Conservation (phyloP, 2,888 invertebrate genomes). For the Cataglyphis livida region DNA sequence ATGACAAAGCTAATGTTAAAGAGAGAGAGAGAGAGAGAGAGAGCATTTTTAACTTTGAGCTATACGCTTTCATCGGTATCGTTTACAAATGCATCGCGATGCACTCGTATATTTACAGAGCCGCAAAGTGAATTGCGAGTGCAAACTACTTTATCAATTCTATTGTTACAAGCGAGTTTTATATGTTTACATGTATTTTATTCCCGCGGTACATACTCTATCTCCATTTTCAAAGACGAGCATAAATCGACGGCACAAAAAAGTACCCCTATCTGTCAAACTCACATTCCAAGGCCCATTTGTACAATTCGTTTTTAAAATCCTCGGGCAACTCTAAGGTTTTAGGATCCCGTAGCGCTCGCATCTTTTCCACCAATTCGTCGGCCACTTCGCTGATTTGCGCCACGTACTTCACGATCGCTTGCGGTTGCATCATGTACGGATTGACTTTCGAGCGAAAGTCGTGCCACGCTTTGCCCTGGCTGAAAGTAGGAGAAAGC, state of each 20-base stretch:
- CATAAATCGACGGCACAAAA: not conserved
- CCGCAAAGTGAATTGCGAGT: conserved; percentile 27
- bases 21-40: not conserved
- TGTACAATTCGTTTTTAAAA: conserved; percentile 91
- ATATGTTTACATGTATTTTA: not conserved
- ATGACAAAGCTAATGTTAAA: not conserved
- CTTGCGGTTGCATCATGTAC: conserved; percentile 92
- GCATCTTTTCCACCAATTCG: conserved; percentile 90
- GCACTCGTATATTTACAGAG: not conserved
- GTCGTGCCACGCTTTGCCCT: conserved; percentile 94
- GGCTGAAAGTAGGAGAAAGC: conserved; percentile 86
- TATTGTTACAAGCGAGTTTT: conserved; percentile 15
- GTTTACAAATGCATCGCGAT: conserved; percentile 22
- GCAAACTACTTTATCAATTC: conserved; percentile 32
- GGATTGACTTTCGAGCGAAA: conserved; percentile 95
- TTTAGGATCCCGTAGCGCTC: conserved; percentile 84
- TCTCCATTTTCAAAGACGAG: conserved; percentile 23
- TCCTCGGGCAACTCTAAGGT: conserved; percentile 89
- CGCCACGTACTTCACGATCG: conserved; percentile 91
- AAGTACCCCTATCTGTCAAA: conserved; percentile 73
- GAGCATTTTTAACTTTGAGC: conserved; percentile 2
- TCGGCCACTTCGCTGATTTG: conserved; percentile 91
- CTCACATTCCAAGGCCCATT: conserved; percentile 94
- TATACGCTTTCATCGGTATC: not conserved
- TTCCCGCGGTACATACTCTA: not conserved